Base-by-base conservation (phyloP, 2,888 invertebrate genomes). In the Netelia fuscicornis region DNA sequence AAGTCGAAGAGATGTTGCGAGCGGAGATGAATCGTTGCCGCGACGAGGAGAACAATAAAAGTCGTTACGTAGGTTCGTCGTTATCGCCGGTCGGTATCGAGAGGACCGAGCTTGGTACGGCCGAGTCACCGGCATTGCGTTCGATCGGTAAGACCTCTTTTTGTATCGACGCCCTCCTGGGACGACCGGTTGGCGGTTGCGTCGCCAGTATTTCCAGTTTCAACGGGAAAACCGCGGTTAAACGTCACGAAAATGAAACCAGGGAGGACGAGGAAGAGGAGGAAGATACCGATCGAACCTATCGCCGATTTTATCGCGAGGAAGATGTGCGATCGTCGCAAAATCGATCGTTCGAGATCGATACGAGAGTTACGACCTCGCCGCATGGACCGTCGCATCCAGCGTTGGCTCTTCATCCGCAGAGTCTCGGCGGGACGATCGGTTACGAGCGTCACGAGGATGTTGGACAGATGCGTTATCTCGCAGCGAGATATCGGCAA, bases 111-210 rank as follows among this genome's bases (percentile, higher is more conserved):
- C 52, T 83, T 1, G 62, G 30, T 20, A 44, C 85, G 17, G 70
- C 58, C 1, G 75, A 54, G 44, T 79, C 85, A 42, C 85, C 85
- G 0, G 30, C 30, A 30, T 30, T 85, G 11, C 67, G 85, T 20
- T 83, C 86, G 11, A 71, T 84, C 13, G 91, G 93, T 25, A 96
- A 96, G 88, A 97, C 97, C 74, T 98, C 98, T 0, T 98, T 98
- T 92, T 98, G 98, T 92, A 98, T 98, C 88, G 98, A 98, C 91
- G 98, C 98, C 0, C 94, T 98, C 2, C 94, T 98, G 2, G 97
- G 98, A 0, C 95, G 96, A 75, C 95, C 93, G 86, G 94, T 93
- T 5, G 81, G 70, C 37, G 78, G 72, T 8, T 84, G 77, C 62
- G 72, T 54, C 30, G 84, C 71, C 42, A 81, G 56, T 20, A 72